These are phyloP conservation scores for Drosophila siamana DNA, from an alignment of 2,888 invertebrate species.

Conservation along the genomic window DNA sequence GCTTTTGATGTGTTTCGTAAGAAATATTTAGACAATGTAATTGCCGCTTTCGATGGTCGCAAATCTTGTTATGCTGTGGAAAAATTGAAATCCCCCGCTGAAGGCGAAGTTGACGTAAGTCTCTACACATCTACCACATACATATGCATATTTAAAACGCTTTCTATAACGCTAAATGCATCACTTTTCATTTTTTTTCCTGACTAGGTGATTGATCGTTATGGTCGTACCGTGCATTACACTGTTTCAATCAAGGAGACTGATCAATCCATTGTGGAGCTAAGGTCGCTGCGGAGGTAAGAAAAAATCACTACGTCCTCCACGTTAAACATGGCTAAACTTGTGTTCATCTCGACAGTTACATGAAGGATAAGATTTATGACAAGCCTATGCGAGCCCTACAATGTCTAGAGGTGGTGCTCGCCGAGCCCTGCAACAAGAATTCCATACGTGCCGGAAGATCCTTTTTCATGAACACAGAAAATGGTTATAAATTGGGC, in stretches of 20 bases:
- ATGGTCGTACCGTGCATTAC: slow-evolving; percentile 62
- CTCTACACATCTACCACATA: too few relatives aligned
- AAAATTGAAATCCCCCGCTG: slow-evolving; percentile 37
- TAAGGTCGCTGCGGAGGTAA: slow-evolving; percentile 78
- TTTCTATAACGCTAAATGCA: neutral
- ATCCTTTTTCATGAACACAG: slow-evolving; percentile 90
- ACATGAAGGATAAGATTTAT: slow-evolving; percentile 76
- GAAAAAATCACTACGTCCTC: neutral
- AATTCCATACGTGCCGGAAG: slow-evolving; percentile 85
- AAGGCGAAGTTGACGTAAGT: slow-evolving; percentile 70
- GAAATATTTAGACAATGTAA: slow-evolving; percentile 84
- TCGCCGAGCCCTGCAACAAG: slow-evolving; percentile 86
- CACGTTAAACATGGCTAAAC: neutral
- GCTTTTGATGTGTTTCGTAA: slow-evolving; percentile 85
- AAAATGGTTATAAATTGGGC: slow-evolving; percentile 87
- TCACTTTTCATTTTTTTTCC: too few relatives aligned
- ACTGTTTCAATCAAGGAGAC: slow-evolving; percentile 79
- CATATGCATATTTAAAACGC: too few relatives aligned
- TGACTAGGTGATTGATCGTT: slow-evolving; percentile 68
- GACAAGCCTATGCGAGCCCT: slow-evolving; percentile 85
- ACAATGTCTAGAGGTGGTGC: slow-evolving; percentile 89
- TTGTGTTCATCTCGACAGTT: slow-evolving; percentile 58
- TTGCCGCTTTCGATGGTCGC: slow-evolving; percentile 91
- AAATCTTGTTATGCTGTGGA: slow-evolving; percentile 88
- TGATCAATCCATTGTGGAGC: slow-evolving; percentile 66